A percentile compares a stretch with the other conserved stretches of the same genome.
phyloP scores from a whole-genome alignment of 2,113 vertebrate species.

The Connochaetes taurinus region DNA sequence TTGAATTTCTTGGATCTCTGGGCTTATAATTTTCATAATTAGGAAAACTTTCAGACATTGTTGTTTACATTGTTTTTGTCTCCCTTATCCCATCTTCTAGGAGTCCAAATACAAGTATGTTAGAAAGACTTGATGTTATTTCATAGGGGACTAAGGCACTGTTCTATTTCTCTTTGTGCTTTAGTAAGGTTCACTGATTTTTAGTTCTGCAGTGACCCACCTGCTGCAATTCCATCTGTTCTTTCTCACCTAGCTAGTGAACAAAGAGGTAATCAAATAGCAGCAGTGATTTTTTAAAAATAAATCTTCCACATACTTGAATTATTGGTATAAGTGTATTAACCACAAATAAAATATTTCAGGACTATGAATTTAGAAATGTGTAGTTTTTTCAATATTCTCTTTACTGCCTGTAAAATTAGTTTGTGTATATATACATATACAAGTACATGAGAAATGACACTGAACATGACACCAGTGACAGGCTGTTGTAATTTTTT shows the following conservation, averaged over 20 bases:
- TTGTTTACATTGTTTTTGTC: not conserved
- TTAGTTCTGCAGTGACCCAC: not conserved
- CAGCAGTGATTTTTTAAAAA: not conserved
- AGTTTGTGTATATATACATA: not conserved
- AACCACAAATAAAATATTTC: constrained; percentile 14
- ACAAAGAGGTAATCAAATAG: not conserved
- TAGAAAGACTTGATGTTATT: not conserved
- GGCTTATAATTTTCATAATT: constrained; percentile 12
- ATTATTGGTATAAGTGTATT: not conserved
- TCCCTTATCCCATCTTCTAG: not conserved
- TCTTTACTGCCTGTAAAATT: constrained; percentile 23
- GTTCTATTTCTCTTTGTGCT: not conserved
- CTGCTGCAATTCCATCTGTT: not conserved
- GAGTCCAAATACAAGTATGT: not conserved
- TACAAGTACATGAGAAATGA: not conserved
- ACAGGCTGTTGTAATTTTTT: not conserved
- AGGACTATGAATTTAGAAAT: constrained; percentile 2
- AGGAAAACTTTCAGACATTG: not conserved
- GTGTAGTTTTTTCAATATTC: not conserved
- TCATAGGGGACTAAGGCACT: not conserved
- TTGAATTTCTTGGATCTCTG: not conserved
- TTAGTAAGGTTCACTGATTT: not conserved
- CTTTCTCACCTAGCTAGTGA: not conserved
- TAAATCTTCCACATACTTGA: not conserved
- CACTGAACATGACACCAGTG: not conserved